Base-by-base conservation (phyloP, 2,888 invertebrate genomes). In the Ramazzottius varieornatus region DNA sequence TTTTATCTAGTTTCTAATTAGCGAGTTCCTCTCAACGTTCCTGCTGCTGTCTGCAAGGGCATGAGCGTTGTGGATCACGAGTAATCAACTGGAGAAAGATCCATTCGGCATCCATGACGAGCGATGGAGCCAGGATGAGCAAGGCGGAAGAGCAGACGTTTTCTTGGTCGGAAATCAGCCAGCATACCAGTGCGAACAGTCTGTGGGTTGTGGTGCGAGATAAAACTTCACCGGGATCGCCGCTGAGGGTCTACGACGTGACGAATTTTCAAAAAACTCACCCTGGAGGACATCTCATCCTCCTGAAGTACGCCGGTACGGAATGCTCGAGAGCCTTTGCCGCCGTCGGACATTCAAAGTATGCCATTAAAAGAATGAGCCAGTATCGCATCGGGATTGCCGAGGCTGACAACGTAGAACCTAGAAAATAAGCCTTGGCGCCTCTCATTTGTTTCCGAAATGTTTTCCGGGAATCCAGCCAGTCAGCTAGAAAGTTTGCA, bases 271-370 rank as follows among this genome's bases (percentile, higher is more conserved):
- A 24, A 13, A 4, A 54, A 4, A 54, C 4, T 24, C 54, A 54
- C 24, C 54, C 54, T 29, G 54, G 54, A n/a, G 54, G 54, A 29
- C 8, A 8, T 4, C 4, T 16, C 20, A 29, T 29, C 8, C 20
- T 54, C n/a, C 20, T 54, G 54, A 29, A 13, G 8, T 4, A 24
- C 29, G 54, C 54, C 54, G 77, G 78, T 65, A 82, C 82, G 75
- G 91, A 93, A 78, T 88, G 86, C 46, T 88, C 91, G 33, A 93
- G 93, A 77, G 83, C 86, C 20, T 98, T 98, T 76, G 94, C 96
- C 80, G 96, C 98, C 79, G 94, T 98, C 70, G 96, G 96, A 54
- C 98, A 98, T 79, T 96, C 96, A 64, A 86, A 85, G 46, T 96
- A 98, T 78, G 98, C 98, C 63, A 83, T 92, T 75, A 87, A 90